Base-by-base conservation (phyloP, 2,113 vertebrate genomes). In the Eptesicus fuscus region DNA sequence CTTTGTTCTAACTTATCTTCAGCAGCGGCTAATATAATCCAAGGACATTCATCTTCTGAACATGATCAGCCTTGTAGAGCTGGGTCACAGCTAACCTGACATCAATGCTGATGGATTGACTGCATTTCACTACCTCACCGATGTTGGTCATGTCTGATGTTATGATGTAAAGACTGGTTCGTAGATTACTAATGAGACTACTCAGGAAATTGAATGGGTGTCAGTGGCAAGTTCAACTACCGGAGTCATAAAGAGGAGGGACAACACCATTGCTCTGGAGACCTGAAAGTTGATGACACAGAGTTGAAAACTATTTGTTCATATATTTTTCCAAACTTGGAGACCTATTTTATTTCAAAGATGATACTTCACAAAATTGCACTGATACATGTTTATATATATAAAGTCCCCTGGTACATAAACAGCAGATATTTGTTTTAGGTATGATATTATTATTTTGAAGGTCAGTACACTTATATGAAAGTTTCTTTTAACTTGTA, bases 401-500 rank as follows among this genome's bases (percentile, higher is more conserved):
- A 0, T n/a, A 3, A 51, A 86, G 25, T 61, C 30, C 12, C 20
- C 6, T 76, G 49, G 3, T 32, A 74, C 8, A 11, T 78, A 88
- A 84, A 88, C 13, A 65, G 7, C 22, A 90, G 37, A n/a, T 83
- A 80, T 69, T 91, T 93, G 87, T 93, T 96, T 95, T 67, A 71
- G 49, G 22, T 76, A 53, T 78, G 83, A 80, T 90, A 92, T 91
- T 93, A 78, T 22, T 84, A 47, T 93, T 95, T 95, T 93, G 76
- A 95, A 96, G 87, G 61, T 82, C 69, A 93, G 56, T 70, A 25
- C 44, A 56, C 82, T 63, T 94, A 61, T 61, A 71, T 88, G n/a
- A 97, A 95, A 85, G 78, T 95, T 96, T 95, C 42, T 94, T 92
- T 95, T 82, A 95, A 83, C 44, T 88, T 95, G 49, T 92, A 56